Base-by-base conservation (phyloP, 1,140 invertebrate species). In the Proctacanthus coquilletti region DNA sequence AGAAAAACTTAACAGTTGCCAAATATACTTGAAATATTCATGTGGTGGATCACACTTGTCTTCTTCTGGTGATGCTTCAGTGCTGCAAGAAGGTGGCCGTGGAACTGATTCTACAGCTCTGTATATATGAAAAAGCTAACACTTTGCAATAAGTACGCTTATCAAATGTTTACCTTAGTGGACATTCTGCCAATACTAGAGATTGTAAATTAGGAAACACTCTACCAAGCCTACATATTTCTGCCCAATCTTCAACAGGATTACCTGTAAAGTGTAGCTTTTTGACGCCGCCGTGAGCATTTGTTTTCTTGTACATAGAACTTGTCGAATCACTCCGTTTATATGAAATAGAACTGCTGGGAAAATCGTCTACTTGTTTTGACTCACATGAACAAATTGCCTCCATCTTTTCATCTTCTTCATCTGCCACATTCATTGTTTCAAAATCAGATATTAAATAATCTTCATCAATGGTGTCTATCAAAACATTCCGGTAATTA, bases 121-220 rank as follows among this genome's bases (percentile, higher is more conserved):
- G 6, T n/a, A 32, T 30, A 30, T n/a, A n/a, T n/a, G n/a, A n/a
- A n/a, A n/a, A n/a, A n/a, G n/a, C n/a, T n/a, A n/a, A n/a, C n/a
- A n/a, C n/a, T n/a, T n/a, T n/a, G n/a, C n/a, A n/a, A n/a, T n/a
- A n/a, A n/a, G 6, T 32, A 13, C 17, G 13, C 6, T 37, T 13
- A 2, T 2, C 25, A 36, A 27, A 1, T 27, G 18, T n/a, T 37
- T 30, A 35, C 21, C 32, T 64, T 37, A 87, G 65, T 5, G 82
- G 80, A 63, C 85, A 91, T 44, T 93, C 84, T 17, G 86, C 86
- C 4, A 91, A 63, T 4, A 91, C 75, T 19, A 95, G 62, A 1
- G 77, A 77, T 57, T 89, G 78, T 37, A 94, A 58, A 45, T 75
- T 77, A 0, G 88, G 87, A 61, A 94, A 94, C 4, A 75, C 67